phyloP scores from a whole-genome alignment of 2,888 invertebrate species.

The Yponomeuta cagnagella region DNA sequence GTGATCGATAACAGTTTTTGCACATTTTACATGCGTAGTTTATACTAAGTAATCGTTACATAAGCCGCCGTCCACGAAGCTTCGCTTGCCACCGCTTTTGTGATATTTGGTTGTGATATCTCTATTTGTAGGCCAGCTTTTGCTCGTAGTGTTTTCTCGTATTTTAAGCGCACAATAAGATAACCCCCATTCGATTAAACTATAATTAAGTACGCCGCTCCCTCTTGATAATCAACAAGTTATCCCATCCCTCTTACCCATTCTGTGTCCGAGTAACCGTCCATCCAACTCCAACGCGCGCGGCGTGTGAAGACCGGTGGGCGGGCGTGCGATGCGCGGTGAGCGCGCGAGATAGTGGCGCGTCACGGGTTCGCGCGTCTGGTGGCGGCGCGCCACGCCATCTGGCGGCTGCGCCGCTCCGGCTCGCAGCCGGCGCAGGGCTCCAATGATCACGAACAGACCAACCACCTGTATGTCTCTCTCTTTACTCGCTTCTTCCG shows the following conservation, averaged over 20 bases:
- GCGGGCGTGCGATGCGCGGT: constrained; percentile 23
- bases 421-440: constrained; percentile 70
- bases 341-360: constrained; percentile 75
- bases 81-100: constrained; percentile 72
- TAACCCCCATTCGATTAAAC: constrained; percentile 21
- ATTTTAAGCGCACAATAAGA: constrained; percentile 9
- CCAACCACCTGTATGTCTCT: constrained; percentile 73
- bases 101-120: constrained; percentile 74
- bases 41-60: constrained; percentile 58
- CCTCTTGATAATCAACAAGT: constrained; percentile 25
- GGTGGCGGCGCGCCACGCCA: constrained; percentile 82
- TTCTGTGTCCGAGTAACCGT: constrained; percentile 13
- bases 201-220: constrained; percentile 45
- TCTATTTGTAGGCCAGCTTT: constrained; percentile 64
- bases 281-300: constrained; percentile 17
- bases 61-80: constrained; percentile 74
- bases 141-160: constrained; percentile 47
- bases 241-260: constrained; percentile 17
- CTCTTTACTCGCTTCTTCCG: constrained; percentile 45
- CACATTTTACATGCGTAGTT: constrained; percentile 64
- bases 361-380: constrained; percentile 82
- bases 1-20: constrained; percentile 67
- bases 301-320: constrained; percentile 15
- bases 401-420: constrained; percentile 79
- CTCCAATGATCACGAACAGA: constrained; percentile 71